Evolutionary conservation across 2,888 invertebrate species (phyloP).

Genomic region (Ectemnius cavifrons): DNA sequence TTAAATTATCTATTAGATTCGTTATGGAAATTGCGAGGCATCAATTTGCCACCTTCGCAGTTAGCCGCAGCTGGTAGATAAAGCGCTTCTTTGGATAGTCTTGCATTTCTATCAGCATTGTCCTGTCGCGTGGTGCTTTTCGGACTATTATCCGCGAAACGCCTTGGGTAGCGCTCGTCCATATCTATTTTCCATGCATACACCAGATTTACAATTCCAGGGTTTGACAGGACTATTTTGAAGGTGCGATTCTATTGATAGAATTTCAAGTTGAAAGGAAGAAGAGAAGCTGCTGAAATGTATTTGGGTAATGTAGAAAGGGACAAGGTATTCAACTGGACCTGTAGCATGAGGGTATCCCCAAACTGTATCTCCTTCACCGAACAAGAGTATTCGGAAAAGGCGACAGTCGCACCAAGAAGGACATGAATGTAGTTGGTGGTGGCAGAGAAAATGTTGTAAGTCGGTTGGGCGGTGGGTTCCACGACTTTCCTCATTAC

Average conservation of each 20-base stretch:
- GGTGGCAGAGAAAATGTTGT: conserved; percentile 65
- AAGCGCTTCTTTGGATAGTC: neutral
- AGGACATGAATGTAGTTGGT: conserved; percentile 77
- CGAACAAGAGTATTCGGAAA: conserved; percentile 79
- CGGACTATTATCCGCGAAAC: conserved; percentile 19
- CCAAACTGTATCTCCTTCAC: conserved; percentile 78
- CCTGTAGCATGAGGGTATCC: conserved; percentile 81
- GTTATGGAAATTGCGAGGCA: neutral
- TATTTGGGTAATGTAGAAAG: too few relatives aligned
- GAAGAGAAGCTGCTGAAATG: too few relatives aligned
- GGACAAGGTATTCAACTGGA: conserved; percentile 39
- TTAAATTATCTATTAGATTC: neutral
- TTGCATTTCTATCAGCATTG: neutral
- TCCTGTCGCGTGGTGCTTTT: conserved; percentile 8
- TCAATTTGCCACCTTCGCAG: neutral
- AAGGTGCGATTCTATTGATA: conserved; percentile 55
- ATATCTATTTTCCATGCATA: conserved; percentile 66
- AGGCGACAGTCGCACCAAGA: conserved; percentile 80
- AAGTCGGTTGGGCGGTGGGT: conserved; percentile 70
- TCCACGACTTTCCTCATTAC: conserved; percentile 64
- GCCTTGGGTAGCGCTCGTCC: conserved; percentile 65
- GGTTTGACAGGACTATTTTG: conserved; percentile 63
- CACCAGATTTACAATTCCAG: conserved; percentile 58
- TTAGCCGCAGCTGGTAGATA: neutral
- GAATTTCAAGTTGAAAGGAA: too few relatives aligned